phyloP scores from a whole-genome alignment of 2,113 vertebrate genomes.

The Mixornis gularis region DNA sequence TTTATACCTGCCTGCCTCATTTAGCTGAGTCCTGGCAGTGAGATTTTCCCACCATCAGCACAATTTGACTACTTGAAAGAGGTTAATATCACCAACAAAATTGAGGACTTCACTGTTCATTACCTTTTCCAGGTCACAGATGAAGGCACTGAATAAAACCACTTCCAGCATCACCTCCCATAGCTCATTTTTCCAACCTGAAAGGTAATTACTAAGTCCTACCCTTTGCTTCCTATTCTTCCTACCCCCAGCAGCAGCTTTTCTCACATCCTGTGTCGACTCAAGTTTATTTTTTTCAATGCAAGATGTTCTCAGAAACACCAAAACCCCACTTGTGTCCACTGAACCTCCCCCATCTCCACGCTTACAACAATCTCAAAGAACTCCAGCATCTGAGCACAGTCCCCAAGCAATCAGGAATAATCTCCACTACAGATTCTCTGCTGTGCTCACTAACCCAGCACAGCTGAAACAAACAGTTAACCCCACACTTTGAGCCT shows the following conservation, averaged over 20 bases:
- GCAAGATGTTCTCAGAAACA: not conserved
- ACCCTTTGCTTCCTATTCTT: not conserved
- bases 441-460: not conserved
- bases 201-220: not conserved
- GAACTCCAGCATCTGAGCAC: not conserved
- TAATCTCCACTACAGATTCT: not conserved
- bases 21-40: not conserved
- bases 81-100: not conserved
- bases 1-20: not conserved
- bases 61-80: not conserved
- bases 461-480: not conserved
- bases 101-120: not conserved
- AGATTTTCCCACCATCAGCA: slow-evolving; percentile 14
- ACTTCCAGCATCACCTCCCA: not conserved
- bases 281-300: not conserved
- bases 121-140: slow-evolving; percentile 9
- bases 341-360: not conserved
- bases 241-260: not conserved
- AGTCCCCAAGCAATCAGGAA: not conserved
- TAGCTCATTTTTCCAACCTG: not conserved
- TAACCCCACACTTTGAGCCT: not conserved
- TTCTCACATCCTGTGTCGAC: not conserved
- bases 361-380: not conserved
- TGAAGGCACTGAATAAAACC: not conserved
- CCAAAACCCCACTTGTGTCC: not conserved